Percentiles rank a stretch among this genome's conserved stretches.
These are phyloP conservation scores for Eurytoma californica DNA, from an alignment of 2,888 invertebrate species.

Conservation along the genomic window DNA sequence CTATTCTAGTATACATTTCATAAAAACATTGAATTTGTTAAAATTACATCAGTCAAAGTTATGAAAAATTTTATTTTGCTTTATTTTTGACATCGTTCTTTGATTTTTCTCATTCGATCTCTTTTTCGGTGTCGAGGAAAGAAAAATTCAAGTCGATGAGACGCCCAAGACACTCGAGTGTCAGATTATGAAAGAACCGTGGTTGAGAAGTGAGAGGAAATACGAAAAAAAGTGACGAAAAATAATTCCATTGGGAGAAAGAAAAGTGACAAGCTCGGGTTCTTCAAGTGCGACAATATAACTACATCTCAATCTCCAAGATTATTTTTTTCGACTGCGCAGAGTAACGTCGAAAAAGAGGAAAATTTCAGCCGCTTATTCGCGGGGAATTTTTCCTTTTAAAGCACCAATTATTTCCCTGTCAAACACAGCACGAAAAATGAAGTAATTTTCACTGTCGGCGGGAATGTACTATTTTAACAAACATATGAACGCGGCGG, in stretches of 20 bases:
- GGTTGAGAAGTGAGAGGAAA: conserved; percentile 17
- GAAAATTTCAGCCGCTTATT: no score
- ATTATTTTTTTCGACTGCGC: not conserved
- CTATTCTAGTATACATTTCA: no score
- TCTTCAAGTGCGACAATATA: not conserved
- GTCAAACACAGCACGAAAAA: no score
- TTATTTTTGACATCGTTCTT: not conserved
- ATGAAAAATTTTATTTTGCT: not conserved
- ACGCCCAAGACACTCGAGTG: conserved; percentile 27
- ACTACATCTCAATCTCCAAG: conserved; percentile 2
- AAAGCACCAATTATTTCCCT: no score
- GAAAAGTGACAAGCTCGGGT: conserved; percentile 9
- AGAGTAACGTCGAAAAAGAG: no score
- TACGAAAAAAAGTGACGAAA: conserved; percentile 19
- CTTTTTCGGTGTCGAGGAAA: not conserved
- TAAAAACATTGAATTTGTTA: no score
- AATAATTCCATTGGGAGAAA: conserved; percentile 21
- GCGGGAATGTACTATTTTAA: no score
- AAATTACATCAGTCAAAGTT: no score
- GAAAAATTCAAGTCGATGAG: conserved; percentile 27
- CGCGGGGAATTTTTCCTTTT: no score
- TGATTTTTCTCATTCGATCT: not conserved
- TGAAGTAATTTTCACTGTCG: no score
- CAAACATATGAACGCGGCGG: no score
- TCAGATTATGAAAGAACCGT: conserved; percentile 20